Evolutionary conservation across 1,140 invertebrate genomes (phyloP).

Genomic region (Uloborus diversus): DNA sequence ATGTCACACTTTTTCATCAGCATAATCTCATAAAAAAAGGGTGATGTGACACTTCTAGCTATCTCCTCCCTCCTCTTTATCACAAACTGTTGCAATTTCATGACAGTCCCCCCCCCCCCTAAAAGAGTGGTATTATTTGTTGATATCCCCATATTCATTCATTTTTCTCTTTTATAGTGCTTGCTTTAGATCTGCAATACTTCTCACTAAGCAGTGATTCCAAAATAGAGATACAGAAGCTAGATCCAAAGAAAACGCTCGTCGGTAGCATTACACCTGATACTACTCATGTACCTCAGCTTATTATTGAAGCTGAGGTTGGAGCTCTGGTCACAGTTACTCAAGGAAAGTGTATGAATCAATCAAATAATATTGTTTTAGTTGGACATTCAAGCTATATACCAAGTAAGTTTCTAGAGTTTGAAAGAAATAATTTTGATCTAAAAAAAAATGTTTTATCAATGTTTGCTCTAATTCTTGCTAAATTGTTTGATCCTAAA

Average conservation of each 20-base stretch:
- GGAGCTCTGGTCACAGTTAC: constrained; percentile 21
- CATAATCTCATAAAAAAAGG: too few relatives aligned
- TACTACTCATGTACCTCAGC: constrained; percentile 13
- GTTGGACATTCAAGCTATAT: constrained; percentile 43
- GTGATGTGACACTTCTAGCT: too few relatives aligned
- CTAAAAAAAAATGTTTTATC: too few relatives aligned
- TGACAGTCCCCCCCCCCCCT: too few relatives aligned
- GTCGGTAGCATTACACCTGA: background rate
- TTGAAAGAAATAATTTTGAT: too few relatives aligned
- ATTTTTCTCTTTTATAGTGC: background rate
- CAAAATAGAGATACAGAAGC: background rate
- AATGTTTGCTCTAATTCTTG: too few relatives aligned
- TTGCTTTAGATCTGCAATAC: constrained; percentile 12
- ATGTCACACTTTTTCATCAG: too few relatives aligned
- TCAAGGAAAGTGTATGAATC: constrained; percentile 1
- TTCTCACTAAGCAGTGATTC: background rate
- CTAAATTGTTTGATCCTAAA: too few relatives aligned
- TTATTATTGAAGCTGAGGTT: background rate
- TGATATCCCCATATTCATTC: background rate
- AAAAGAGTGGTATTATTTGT: too few relatives aligned
- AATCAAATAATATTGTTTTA: constrained; percentile 12
- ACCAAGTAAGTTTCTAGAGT: constrained; percentile 25
- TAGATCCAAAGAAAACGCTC: constrained; percentile 1
- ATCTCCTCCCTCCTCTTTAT: too few relatives aligned
- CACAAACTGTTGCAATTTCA: too few relatives aligned